Evolutionary conservation across 2,888 invertebrate species (phyloP), one percentile per base, ranked within the genome.

Genomic region (Machimus atricapillus): DNA sequence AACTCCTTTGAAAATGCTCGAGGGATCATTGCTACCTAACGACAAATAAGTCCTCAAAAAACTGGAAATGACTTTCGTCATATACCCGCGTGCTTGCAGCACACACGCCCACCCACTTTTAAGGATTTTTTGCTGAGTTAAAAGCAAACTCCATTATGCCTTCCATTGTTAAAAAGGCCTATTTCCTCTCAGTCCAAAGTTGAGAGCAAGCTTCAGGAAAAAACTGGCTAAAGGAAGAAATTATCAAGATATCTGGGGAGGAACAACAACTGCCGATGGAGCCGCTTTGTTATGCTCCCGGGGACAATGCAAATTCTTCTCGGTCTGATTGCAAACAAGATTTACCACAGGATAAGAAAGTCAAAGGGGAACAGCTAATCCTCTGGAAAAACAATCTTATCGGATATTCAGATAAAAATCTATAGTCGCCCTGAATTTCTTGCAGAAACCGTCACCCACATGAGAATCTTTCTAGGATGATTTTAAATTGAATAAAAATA

Each of bases 241-340:
- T 76, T 76, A 76, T 76, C 76, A 76, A 76, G 76, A 76, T 37
- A 76, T 76, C 76, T 40, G 37, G 40, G 40, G 37, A 76, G 76
- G 37, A 76, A 76, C 66, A 66, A 66, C 31, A 76, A 76, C 76
- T 37, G 31, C 76, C 76, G 37, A 4, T 76, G 76, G 76, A 9
- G 40, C 76, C 19, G 34, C 37, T 37, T 76, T 76, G 34, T 76
- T 76, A 8, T 19, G 76, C 76, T 37, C 34, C 34, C 34, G 40
- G 40, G 40, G 40, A 76, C 76, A 76, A 76, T 76, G 76, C 52
- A 76, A 76, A 76, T 34, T 76, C 76, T 37, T 27, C 76, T 76
- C 8, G 34, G 37, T 76, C 76, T 37, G 76, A 76, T 40, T 76
- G 40, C 76, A 76, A 76, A 76, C 40, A 40, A 76, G 76, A 76